Evolutionary conservation across 1,140 invertebrate species (phyloP), one percentile per base, ranked within the genome.

Genomic region (Mya arenaria): DNA sequence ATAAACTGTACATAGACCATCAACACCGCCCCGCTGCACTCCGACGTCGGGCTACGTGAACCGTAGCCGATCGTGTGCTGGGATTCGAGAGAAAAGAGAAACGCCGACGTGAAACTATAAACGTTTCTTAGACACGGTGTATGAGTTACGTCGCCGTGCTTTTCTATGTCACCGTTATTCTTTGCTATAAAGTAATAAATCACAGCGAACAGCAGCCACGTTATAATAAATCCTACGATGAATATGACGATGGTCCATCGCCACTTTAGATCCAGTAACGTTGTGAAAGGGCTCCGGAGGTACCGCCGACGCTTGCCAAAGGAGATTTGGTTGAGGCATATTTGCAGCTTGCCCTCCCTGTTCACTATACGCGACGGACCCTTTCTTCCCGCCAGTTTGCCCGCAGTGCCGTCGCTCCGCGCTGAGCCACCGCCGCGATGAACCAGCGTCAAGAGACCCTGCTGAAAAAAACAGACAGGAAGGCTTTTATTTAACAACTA

Each of bases 1-100:
- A 99, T 97, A 89, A 97, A 98, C 92, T 99, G 98, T 32, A 99
- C 93, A 88, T 97, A 99, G 96, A 99, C 97, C 66, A 98, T 95
- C 87, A 99, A 96, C 75, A 99, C 96, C 0, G 97, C 97, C 91
- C 98, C 96, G 0, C 97, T 97, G 90, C 98, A 99, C 90, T 98
- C 97, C 89, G 98, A 97, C 0, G 97, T 98, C 0, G 97, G 98
- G 65, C 94, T 96, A 65, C 96, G 94, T 34, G 80, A 82, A 10
- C 93, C 93, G 66, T 93, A 93, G 10, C 93, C 92, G 30, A 93
- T 93, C 0, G 92, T 93, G 39, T 92, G 92, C 86, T 93, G 92
- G 15, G 92, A 93, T 37, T 93, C 93, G n/a, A 93, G 87, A 19
- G 92, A 90, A 78, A 93, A 93, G 1, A 93, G 74, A 58, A 93